These are phyloP conservation scores for Drosophila paracracens DNA, from an alignment of 2,888 invertebrate genomes.

Conservation along the genomic window DNA sequence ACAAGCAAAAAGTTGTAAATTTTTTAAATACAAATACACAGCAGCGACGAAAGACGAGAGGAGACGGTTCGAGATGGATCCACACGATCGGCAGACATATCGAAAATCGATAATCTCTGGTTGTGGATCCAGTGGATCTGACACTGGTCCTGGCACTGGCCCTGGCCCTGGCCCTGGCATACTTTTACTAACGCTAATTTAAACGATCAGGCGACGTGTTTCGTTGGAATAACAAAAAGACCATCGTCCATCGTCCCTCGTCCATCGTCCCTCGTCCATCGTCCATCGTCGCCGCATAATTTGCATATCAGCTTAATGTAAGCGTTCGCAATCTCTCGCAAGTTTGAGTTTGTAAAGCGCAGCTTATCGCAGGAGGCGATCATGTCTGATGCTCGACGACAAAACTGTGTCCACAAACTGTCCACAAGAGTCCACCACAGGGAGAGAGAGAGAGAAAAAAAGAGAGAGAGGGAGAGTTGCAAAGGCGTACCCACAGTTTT, in stretches of 20 bases:
- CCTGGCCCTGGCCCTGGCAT: conserved; percentile 65
- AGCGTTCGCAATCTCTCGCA: conserved; percentile 52
- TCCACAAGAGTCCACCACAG: conserved; percentile 1
- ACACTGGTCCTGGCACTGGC: conserved; percentile 5
- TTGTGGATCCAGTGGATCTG: conserved; percentile 2
- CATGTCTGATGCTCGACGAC: conserved; percentile 66
- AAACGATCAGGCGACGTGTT: conserved; percentile 62
- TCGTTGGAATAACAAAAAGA: conserved; percentile 58
- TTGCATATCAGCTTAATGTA: conserved; percentile 81
- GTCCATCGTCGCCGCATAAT: conserved; percentile 58
- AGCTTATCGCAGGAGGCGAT: conserved; percentile 63
- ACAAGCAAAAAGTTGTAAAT: conserved; percentile 67
- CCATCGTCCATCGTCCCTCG: conserved; percentile 9
- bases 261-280: background rate
- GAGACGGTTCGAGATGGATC: conserved; percentile 10
- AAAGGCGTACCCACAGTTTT: conserved; percentile 54
- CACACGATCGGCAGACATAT: conserved; percentile 22
- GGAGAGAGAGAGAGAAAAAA: background rate
- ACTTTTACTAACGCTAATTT: conserved; percentile 79
- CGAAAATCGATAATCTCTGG: conserved; percentile 68
- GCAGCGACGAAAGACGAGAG: background rate
- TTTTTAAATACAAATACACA: conserved; percentile 78
- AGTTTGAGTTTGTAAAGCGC: conserved; percentile 62
- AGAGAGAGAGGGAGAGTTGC: background rate
- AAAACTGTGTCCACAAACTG: conserved; percentile 70